Percentiles rank a stretch among this genome's conserved stretches.
Evolutionary conservation across 2,113 vertebrate genomes (phyloP).

Genomic region (Hystrix cristata): DNA sequence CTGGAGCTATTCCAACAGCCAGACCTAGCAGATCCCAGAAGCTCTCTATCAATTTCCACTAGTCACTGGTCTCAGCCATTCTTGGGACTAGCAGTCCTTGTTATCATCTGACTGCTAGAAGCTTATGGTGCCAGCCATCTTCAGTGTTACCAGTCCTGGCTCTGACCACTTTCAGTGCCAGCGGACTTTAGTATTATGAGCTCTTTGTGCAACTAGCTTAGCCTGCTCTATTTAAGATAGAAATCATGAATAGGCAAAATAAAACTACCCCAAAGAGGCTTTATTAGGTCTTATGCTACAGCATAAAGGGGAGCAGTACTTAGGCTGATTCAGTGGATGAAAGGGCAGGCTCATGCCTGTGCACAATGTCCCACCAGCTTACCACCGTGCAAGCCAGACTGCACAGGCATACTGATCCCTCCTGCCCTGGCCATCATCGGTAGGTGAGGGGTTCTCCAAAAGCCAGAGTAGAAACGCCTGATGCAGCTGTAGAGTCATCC

Average conservation of each 20-base stretch:
- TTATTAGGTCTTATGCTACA: background rate
- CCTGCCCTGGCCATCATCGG: background rate
- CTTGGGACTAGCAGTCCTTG: background rate
- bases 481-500: background rate
- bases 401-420: background rate
- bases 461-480: background rate
- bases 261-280: background rate
- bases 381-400: background rate
- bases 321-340: background rate
- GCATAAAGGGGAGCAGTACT: background rate
- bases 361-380: background rate
- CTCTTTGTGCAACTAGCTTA: background rate
- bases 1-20: background rate
- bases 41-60: background rate
- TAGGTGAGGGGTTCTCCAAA: background rate
- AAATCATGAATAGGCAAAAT: background rate
- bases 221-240: background rate
- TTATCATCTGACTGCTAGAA: background rate
- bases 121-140: background rate
- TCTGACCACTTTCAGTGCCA: background rate
- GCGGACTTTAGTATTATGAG: background rate
- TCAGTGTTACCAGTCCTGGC: background rate
- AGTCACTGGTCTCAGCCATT: background rate
- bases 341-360: background rate
- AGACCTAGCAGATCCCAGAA: background rate